Percentiles rank a stretch among this genome's conserved stretches.
These are phyloP conservation scores for Eubucco bourcierii DNA, from an alignment of 2,113 vertebrate genomes.

Conservation along the genomic window DNA sequence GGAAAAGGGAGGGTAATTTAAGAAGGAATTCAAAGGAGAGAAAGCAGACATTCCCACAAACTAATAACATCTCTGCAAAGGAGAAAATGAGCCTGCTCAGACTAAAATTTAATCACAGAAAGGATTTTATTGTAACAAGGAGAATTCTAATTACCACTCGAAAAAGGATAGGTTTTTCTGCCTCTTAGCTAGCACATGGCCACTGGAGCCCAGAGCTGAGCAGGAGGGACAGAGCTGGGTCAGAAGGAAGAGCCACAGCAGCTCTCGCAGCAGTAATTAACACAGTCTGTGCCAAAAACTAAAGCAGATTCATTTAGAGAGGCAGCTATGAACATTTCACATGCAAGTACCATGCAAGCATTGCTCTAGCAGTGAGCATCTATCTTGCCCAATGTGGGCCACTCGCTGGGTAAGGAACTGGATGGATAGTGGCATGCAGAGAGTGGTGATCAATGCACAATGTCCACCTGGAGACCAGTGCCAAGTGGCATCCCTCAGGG, in stretches of 20 bases:
- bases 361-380: not conserved
- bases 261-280: not conserved
- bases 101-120: constrained; percentile 61
- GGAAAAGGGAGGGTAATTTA: constrained; percentile 7
- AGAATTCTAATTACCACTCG: constrained; percentile 22
- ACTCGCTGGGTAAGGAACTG: too few species aligned
- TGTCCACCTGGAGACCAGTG: too few species aligned
- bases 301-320: not conserved
- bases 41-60: constrained; percentile 41
- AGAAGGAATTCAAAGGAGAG: constrained; percentile 45
- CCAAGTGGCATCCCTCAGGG: too few species aligned
- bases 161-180: not conserved
- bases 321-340: not conserved
- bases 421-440: too few species aligned
- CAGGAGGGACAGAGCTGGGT: not conserved
- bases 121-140: constrained; percentile 40
- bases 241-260: not conserved
- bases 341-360: not conserved
- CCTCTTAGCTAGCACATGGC: fast-evolving
- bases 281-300: not conserved
- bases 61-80: constrained; percentile 54
- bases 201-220: not conserved
- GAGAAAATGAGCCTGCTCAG: constrained; percentile 53
- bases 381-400: fast-evolving
- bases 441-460: too few species aligned